A percentile compares a stretch with the other conserved stretches of the same genome.
Conservation (phyloP, 2,888 invertebrate species). For the Pseudolycoriella hygida region DNA sequence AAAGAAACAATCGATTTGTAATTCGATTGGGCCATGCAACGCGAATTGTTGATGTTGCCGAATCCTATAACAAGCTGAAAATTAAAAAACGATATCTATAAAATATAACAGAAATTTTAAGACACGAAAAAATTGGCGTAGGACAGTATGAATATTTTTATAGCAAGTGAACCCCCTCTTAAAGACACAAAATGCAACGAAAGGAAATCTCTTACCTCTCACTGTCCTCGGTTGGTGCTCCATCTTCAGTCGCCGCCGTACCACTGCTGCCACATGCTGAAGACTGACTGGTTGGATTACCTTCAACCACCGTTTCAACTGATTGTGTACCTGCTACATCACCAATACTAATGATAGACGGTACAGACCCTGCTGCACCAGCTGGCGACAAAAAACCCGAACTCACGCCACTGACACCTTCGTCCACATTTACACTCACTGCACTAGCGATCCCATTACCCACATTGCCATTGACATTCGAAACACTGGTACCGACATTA, state of each 20-base stretch:
- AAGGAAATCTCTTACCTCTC: conserved; percentile 26
- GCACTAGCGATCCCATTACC: background rate
- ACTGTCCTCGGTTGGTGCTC: conserved; percentile 19
- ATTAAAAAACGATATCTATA: no score
- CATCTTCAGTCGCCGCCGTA: conserved; percentile 28
- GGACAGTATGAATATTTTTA: no score
- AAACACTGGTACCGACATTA: background rate
- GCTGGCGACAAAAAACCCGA: conserved; percentile 2
- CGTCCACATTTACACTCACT: background rate
- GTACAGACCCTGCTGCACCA: conserved; percentile 2
- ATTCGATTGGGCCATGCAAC: no score
- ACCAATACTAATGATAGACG: background rate
- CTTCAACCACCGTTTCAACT: background rate
- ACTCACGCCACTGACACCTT: background rate
- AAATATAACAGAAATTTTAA: no score
- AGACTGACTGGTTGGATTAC: background rate
- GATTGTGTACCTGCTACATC: background rate
- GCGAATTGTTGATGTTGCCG: no score
- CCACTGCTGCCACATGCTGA: background rate
- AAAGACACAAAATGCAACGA: no score
- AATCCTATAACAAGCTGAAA: no score
- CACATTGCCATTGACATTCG: background rate
- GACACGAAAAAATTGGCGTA: no score
- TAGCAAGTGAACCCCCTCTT: no score
- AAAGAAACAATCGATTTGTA: no score